These are phyloP conservation scores for Bombyx mori DNA, from an alignment of 1,140 invertebrate species.

Conservation along the genomic window DNA sequence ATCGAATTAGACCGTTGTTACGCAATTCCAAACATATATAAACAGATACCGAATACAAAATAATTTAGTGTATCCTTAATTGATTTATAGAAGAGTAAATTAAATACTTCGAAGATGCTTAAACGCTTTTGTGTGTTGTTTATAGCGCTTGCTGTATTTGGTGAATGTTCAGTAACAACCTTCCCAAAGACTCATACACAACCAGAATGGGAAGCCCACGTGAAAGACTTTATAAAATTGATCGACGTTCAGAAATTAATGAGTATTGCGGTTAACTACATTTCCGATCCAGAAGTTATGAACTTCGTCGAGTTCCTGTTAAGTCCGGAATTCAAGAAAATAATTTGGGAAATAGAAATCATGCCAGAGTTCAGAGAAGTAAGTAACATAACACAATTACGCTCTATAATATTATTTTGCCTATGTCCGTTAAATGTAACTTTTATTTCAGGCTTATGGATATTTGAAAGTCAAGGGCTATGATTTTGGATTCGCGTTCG, in stretches of 20 bases:
- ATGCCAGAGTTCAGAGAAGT: constrained; percentile 29
- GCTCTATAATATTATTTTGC: neutral
- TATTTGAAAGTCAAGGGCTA: constrained; percentile 28
- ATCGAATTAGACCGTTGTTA: too few relatives aligned
- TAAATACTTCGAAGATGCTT: too few relatives aligned
- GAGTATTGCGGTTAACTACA: constrained; percentile 15
- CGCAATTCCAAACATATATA: too few relatives aligned
- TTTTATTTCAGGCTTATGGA: constrained; percentile 21
- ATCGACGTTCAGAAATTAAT: constrained; percentile 24
- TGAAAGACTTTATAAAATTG: constrained; percentile 25
- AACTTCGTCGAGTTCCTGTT: constrained; percentile 23
- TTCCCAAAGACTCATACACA: too few relatives aligned
- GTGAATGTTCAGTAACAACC: too few relatives aligned
- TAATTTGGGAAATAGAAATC: constrained; percentile 23
- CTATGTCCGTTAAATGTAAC: neutral
- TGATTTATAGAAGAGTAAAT: too few relatives aligned
- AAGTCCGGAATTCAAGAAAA: constrained; percentile 14
- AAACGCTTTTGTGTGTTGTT: too few relatives aligned
- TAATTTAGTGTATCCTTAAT: too few relatives aligned
- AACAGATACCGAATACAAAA: too few relatives aligned
- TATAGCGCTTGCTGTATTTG: too few relatives aligned
- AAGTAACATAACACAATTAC: constrained; percentile 1
- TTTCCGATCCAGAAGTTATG: constrained; percentile 25
- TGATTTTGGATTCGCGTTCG: constrained; percentile 17
- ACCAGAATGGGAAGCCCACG: constrained; percentile 16